Evolutionary conservation across 2,797 vertebrate species (phyloP).

Genomic region (Microhierax caerulescens): DNA sequence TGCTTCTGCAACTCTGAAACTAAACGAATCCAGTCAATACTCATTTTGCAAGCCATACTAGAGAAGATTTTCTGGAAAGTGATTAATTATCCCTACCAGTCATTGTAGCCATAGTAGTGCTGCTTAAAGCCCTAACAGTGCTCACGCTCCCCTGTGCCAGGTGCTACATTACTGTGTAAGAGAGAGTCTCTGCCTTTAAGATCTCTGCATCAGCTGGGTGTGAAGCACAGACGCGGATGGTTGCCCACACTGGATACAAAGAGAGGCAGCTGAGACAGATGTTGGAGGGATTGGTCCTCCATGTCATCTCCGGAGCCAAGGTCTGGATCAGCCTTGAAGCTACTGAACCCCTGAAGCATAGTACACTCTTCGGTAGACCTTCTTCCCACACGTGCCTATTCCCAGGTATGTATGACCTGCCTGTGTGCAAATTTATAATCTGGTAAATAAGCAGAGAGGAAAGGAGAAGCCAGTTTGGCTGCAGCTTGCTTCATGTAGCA

Average conservation of each 20-base stretch:
- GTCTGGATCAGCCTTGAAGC: accelerated
- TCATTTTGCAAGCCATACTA: neutral
- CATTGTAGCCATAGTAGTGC: neutral
- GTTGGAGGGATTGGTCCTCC: neutral
- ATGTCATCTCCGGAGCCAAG: neutral
- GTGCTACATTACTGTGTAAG: neutral
- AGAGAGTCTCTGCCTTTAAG: neutral
- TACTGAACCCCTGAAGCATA: neutral
- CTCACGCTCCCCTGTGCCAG: neutral
- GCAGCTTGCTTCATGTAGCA: neutral
- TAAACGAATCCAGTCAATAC: neutral
- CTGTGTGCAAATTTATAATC: neutral
- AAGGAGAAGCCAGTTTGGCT: neutral
- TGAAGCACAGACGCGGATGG: neutral
- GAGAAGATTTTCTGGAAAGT: neutral
- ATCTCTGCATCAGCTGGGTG: neutral
- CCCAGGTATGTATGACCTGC: neutral
- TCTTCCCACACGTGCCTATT: neutral
- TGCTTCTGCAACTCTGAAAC: neutral
- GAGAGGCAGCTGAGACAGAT: neutral
- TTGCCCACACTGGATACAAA: neutral
- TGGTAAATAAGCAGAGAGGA: neutral
- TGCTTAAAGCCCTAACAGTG: neutral
- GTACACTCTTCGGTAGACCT: neutral
- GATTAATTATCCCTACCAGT: neutral